phyloP scores from a whole-genome alignment of 2,797 vertebrate species.

The Lepus townsendii region DNA sequence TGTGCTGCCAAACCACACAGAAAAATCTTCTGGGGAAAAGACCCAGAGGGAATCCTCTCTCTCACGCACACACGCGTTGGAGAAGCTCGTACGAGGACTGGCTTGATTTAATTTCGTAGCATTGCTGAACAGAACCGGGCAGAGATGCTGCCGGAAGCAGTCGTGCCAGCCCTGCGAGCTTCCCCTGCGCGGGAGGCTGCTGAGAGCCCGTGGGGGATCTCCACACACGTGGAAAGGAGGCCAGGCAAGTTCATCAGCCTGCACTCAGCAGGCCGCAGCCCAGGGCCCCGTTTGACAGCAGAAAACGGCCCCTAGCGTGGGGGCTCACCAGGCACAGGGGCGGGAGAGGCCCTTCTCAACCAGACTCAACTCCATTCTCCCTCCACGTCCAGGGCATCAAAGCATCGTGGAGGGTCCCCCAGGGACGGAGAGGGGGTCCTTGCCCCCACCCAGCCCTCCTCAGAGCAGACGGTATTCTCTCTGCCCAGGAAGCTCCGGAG shows the following conservation, averaged over 20 bases:
- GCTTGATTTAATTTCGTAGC: conserved; percentile 18
- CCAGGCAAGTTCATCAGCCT: too few relatives aligned
- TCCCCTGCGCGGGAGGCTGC: not conserved
- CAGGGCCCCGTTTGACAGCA: not conserved
- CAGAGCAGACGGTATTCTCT: not conserved
- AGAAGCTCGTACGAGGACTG: not conserved
- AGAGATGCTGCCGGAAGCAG: not conserved
- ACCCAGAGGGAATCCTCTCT: not conserved
- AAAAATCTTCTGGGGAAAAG: not conserved
- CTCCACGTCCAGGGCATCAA: not conserved
- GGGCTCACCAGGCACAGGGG: too few relatives aligned
- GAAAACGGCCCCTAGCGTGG: not conserved
- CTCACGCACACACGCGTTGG: not conserved
- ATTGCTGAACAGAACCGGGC: not conserved
- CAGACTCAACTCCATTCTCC: not conserved
- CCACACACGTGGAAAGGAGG: too few relatives aligned
- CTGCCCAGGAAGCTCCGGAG: not conserved
- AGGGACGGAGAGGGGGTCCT: too few relatives aligned
- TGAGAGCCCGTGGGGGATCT: not conserved
- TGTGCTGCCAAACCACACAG: not conserved
- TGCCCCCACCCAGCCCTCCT: not conserved
- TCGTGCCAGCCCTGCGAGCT: not conserved
- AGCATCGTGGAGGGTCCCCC: not conserved
- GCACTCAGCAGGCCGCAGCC: too few relatives aligned
- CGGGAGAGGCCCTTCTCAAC: not conserved